Conservation (phyloP, 2,113 vertebrate genomes). For the Elgaria multicarinata region DNA sequence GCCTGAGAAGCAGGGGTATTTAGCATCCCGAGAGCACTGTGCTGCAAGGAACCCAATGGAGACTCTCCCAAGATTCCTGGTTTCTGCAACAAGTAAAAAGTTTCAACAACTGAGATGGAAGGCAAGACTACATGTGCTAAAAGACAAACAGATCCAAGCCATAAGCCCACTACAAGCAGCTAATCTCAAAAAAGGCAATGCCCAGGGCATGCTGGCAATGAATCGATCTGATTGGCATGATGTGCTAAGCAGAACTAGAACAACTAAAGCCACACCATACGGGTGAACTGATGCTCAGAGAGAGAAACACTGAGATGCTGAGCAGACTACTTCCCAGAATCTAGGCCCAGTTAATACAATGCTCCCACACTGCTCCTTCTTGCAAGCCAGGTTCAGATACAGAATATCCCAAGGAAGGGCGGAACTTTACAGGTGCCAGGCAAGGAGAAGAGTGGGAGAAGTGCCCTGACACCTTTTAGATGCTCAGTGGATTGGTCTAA, state of each 20-base stretch:
- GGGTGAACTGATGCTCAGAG: background rate
- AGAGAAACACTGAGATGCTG: background rate
- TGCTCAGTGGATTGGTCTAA: background rate
- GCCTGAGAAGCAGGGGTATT: slow-evolving; percentile 67
- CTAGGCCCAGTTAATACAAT: background rate
- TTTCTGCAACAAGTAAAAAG: slow-evolving; percentile 69
- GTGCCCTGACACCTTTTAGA: background rate
- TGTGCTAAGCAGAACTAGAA: background rate
- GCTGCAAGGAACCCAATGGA: slow-evolving; percentile 77
- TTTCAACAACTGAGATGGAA: background rate
- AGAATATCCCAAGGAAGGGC: background rate
- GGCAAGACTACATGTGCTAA: background rate
- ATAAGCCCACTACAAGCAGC: background rate
- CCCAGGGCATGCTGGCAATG: background rate
- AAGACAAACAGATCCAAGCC: background rate
- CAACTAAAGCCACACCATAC: background rate
- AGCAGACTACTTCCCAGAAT: background rate
- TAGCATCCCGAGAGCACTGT: slow-evolving; percentile 63
- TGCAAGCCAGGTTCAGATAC: background rate
- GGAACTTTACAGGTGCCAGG: background rate
- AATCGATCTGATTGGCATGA: background rate
- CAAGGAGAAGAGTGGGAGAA: background rate
- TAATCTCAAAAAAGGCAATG: background rate
- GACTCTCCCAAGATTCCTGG: slow-evolving; percentile 89
- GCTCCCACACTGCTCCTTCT: background rate